Percentiles rank a stretch among this genome's conserved stretches.
phyloP scores from a whole-genome alignment of 2,888 invertebrate species.

The Cosmorhoe ocellata region DNA sequence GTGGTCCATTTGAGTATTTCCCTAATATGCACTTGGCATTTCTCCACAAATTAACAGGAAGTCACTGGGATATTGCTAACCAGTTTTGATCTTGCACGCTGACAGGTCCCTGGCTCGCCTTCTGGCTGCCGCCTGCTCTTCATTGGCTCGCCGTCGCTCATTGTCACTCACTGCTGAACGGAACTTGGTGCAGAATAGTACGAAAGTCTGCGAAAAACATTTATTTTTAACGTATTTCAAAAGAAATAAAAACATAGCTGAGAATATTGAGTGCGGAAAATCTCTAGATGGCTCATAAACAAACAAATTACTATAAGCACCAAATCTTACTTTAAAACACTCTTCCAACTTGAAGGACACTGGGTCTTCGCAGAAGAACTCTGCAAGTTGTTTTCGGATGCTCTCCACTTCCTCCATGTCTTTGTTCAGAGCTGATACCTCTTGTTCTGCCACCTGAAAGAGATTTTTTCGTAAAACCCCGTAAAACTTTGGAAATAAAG shows the following conservation, averaged over 20 bases:
- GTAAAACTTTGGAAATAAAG: no score
- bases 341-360: slow-evolving; percentile 96
- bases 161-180: slow-evolving; percentile 93
- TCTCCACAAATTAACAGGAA: no score
- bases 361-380: slow-evolving; percentile 97
- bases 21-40: no score
- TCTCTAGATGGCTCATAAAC: no score
- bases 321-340: slow-evolving; percentile 88
- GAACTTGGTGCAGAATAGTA: slow-evolving; percentile 94
- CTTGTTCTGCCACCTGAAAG: slow-evolving; percentile 88
- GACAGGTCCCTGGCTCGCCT: slow-evolving; percentile 81
- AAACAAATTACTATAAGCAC: no score
- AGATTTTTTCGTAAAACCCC: not conserved
- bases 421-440: slow-evolving; percentile 88
- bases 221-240: no score
- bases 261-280: no score
- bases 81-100: slow-evolving; percentile 47
- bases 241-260: no score
- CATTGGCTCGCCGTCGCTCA: slow-evolving; percentile 89
- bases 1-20: no score
- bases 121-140: slow-evolving; percentile 92
- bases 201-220: slow-evolving; percentile 75
- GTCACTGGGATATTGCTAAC: slow-evolving; percentile 27
- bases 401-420: slow-evolving; percentile 92
- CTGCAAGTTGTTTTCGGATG: slow-evolving; percentile 90